phyloP scores from a whole-genome alignment of 2,797 vertebrate genomes.

The Decapterus maruadsi region DNA sequence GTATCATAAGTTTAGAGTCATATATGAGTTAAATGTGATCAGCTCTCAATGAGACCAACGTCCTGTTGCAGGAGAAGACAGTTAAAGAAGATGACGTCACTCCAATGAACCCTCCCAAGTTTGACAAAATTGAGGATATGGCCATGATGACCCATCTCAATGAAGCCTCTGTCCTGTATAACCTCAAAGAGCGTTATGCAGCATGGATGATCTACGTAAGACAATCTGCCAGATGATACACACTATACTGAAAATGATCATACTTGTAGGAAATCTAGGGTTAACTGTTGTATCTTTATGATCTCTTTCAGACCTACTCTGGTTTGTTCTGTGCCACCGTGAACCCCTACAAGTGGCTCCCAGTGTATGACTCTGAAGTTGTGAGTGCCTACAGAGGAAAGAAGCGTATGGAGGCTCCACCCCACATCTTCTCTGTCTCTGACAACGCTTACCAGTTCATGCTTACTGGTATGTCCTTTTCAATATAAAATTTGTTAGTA shows the following conservation, averaged over 20 bases:
- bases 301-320: conserved; percentile 85
- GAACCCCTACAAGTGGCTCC: conserved; percentile 92
- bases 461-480: conserved; percentile 71
- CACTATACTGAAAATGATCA: background rate
- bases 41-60: conserved; percentile 15
- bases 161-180: conserved; percentile 90
- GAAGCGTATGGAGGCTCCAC: conserved; percentile 78
- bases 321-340: conserved; percentile 83
- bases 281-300: background rate
- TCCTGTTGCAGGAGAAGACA: conserved; percentile 78
- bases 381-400: conserved; percentile 90
- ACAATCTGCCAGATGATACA: conserved; percentile 53
- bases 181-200: conserved; percentile 96
- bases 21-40: background rate
- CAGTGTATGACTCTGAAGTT: conserved; percentile 88
- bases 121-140: conserved; percentile 85
- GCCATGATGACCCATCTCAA: conserved; percentile 85
- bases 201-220: conserved; percentile 93
- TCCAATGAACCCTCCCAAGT: conserved; percentile 84
- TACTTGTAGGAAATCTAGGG: background rate
- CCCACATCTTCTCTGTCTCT: conserved; percentile 90
- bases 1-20: conserved; percentile 21
- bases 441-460: conserved; percentile 91
- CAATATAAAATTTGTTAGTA: too few species aligned
- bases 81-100: conserved; percentile 87